These are phyloP conservation scores for Phylloscopus whistleri DNA, from an alignment of 2,113 vertebrate genomes.

Conservation along the genomic window DNA sequence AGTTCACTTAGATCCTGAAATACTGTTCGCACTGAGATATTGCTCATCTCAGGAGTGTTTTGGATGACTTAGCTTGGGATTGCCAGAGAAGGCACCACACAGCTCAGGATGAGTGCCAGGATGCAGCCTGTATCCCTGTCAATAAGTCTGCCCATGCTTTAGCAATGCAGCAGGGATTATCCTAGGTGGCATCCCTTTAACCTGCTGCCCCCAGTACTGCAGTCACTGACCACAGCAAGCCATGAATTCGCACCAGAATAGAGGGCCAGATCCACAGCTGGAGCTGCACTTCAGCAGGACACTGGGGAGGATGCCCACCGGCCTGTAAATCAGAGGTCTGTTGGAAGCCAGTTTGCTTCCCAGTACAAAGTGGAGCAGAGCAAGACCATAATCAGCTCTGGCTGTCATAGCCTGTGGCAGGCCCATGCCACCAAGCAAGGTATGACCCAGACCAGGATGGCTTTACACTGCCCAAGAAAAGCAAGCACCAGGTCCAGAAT, in stretches of 20 bases:
- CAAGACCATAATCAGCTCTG: not conserved
- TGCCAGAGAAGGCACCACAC: not conserved
- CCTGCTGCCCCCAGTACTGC: not conserved
- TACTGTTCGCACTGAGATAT: not conserved
- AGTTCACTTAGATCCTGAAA: not conserved
- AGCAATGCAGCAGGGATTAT: not conserved
- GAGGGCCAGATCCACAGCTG: not conserved
- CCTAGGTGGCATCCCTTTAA: not conserved
- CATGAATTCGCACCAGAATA: fast-evolving
- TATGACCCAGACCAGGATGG: not conserved
- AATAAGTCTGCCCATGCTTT: fast-evolving
- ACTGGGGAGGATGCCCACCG: fast-evolving
- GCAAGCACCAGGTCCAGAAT: not conserved
- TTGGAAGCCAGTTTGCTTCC: not conserved
- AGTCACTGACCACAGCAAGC: not conserved
- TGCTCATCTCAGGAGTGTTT: not conserved
- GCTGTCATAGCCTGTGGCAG: not conserved
- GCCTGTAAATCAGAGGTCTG: not conserved
- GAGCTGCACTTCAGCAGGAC: not conserved
- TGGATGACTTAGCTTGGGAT: not conserved
- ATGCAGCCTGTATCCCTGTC: not conserved
- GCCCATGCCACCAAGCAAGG: not conserved
- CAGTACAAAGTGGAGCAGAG: not conserved
- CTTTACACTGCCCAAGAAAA: not conserved
- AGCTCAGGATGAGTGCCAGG: fast-evolving